phyloP scores from a whole-genome alignment of 2,797 vertebrate genomes.

The Falco biarmicus region DNA sequence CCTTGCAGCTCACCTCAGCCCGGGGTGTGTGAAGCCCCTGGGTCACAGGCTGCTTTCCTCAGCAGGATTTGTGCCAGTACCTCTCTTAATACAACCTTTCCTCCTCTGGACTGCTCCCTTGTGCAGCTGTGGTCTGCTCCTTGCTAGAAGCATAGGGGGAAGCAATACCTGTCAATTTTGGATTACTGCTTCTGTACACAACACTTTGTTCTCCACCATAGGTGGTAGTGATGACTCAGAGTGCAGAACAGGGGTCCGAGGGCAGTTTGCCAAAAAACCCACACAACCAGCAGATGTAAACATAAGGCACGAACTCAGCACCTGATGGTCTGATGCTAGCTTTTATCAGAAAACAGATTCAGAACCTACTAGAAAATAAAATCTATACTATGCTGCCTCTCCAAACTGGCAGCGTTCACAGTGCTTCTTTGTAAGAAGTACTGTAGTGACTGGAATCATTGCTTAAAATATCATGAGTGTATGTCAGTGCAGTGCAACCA shows the following conservation, averaged over 20 bases:
- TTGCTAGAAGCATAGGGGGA: background rate
- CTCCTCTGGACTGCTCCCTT: background rate
- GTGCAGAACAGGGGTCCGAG: background rate
- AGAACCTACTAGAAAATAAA: background rate
- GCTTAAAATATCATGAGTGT: background rate
- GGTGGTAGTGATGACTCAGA: background rate
- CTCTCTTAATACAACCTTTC: background rate
- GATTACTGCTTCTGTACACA: background rate
- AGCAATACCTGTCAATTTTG: background rate
- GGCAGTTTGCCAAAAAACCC: background rate
- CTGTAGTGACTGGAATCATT: background rate
- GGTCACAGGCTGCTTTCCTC: background rate
- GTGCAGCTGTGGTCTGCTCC: background rate
- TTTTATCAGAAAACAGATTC: background rate
- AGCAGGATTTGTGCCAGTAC: fast-evolving
- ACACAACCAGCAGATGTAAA: background rate
- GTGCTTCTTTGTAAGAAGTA: background rate
- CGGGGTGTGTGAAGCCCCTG: background rate
- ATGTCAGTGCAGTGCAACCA: background rate
- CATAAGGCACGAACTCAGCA: background rate
- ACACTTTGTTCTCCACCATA: background rate
- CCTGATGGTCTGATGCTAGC: background rate
- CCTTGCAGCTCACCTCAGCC: background rate
- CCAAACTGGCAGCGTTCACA: background rate
- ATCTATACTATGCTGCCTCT: background rate